Conservation (phyloP, 2,797 vertebrate genomes). For the Lepus oiostolus region DNA sequence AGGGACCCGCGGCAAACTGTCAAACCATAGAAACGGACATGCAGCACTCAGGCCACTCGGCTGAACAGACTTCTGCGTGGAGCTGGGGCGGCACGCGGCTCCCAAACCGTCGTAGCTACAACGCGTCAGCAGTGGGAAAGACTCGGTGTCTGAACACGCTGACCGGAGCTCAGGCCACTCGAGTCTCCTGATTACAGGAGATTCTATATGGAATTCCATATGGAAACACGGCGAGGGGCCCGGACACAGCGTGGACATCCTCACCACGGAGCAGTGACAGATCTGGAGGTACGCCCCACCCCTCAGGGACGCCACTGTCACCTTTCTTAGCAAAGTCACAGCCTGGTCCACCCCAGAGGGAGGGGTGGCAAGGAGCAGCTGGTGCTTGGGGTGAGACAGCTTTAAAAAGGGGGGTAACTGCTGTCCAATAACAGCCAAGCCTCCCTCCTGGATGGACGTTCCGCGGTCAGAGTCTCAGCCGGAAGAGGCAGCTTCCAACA, state of each 20-base stretch:
- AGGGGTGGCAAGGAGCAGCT: not conserved
- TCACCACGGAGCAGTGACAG: not conserved
- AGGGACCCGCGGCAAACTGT: not conserved
- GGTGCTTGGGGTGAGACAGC: rapidly evolving
- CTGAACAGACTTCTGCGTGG: too few relatives aligned
- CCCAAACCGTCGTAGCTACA: not conserved
- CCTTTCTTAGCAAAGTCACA: not conserved
- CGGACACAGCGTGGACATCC: not conserved
- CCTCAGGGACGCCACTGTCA: not conserved
- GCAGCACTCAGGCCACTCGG: too few relatives aligned
- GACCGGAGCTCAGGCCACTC: rapidly evolving
- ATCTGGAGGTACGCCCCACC: not conserved
- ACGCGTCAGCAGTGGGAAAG: not conserved
- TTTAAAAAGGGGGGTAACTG: not conserved
- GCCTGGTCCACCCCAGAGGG: not conserved
- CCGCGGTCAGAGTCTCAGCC: too few relatives aligned
- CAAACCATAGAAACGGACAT: not conserved
- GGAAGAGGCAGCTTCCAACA: not conserved
- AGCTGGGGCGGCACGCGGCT: not conserved
- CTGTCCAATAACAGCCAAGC: not conserved
- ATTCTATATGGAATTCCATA: not conserved
- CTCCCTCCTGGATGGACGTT: not conserved
- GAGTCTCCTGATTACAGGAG: not conserved
- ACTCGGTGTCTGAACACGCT: not conserved
- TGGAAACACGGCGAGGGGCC: conserved; percentile 57